Base-by-base conservation (phyloP, 1,140 invertebrate genomes). In the Hermetia illucens region DNA sequence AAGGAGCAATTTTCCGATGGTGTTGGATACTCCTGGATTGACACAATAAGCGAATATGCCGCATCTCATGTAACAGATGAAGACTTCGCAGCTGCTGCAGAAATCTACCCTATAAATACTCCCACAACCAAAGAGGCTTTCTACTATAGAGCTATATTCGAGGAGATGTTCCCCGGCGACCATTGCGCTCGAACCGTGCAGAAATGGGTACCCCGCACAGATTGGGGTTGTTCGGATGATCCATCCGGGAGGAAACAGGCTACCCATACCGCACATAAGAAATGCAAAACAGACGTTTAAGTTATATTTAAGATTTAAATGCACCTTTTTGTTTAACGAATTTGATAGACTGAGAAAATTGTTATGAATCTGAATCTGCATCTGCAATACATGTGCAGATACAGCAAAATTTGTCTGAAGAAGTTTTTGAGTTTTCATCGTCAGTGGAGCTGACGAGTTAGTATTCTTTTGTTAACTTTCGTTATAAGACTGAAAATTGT, bases 1-100 rank as follows among this genome's bases (percentile, higher is more conserved):
- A 94, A 94, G 62, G 90, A 94, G 63, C 82, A 82, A 29, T 87
- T 86, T 47, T 85, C 85, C 48, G 90, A 94, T 61, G 90, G 89
- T 16, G 82, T 94, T 1, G 79, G 58, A 22, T 61, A 61, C 21
- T 46, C 51, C 4, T 60, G 55, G 58, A 61, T 61, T n/a, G 52
- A 61, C 30, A 55, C 34, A 22, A 55, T 61, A 20, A 53, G 57
- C 0, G 39, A 41, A 3, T 53, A 52, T 39, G 71, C 84, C 17
- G 72, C 79, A 17, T 61, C 74, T 32, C 68, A 75, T 51, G 67
- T 88, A 27, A 62, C 66, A 4, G 74, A 87, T 43, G 63, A 69
- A 10, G 71, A 77, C 36, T 55, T 76, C 15, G 50, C 61, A n/a
- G 49, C 60, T 16, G 75, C 75, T 6, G 55, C 69, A 2, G 38